Conservation (phyloP, 2,888 invertebrate species). For the Orthosia incerta region DNA sequence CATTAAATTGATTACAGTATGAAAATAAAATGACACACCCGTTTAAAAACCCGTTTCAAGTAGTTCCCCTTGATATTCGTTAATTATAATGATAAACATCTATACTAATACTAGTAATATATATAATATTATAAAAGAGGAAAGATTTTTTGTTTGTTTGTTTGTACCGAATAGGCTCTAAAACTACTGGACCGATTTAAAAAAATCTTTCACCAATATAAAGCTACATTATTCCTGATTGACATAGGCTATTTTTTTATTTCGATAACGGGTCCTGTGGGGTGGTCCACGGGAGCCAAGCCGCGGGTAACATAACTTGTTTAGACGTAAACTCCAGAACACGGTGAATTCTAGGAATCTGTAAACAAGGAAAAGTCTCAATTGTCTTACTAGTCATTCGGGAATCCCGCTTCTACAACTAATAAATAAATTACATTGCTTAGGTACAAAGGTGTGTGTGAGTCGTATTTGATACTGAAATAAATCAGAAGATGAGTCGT, state of each 20-base stretch:
- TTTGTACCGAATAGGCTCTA: too few species aligned
- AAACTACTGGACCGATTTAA: too few species aligned
- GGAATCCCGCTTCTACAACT: constrained; percentile 21
- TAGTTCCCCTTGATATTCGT: not conserved
- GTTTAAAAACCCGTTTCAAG: not conserved
- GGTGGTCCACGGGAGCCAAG: too few species aligned
- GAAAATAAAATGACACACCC: not conserved
- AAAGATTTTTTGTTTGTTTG: too few species aligned
- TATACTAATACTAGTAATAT: too few species aligned
- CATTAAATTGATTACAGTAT: not conserved
- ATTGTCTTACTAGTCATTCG: not conserved
- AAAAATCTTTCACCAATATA: too few species aligned
- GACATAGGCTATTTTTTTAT: too few species aligned
- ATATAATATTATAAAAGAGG: too few species aligned
- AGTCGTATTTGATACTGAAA: not conserved
- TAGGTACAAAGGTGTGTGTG: not conserved
- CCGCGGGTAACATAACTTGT: too few species aligned
- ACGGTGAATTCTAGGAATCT: not conserved
- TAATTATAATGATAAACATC: too few species aligned
- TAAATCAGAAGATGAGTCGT: not conserved
- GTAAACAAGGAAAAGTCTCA: constrained; percentile 27
- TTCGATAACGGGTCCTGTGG: too few species aligned
- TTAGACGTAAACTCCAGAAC: not conserved
- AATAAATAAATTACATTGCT: not conserved
- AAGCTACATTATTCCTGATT: too few species aligned